Base-by-base conservation (phyloP, 2,113 vertebrate species). In the Brachyistius frenatus region DNA sequence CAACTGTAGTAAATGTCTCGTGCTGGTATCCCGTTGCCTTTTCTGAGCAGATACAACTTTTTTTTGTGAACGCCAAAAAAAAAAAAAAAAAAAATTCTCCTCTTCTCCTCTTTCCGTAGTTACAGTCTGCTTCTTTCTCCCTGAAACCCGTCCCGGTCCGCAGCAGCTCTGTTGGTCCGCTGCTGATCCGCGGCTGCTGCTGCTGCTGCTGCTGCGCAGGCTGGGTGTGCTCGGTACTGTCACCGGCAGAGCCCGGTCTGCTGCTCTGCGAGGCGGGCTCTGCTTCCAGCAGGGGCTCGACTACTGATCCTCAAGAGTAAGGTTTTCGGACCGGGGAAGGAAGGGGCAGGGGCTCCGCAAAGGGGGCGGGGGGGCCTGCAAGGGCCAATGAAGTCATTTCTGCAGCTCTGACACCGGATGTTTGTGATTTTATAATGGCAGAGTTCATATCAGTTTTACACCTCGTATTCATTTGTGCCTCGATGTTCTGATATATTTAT, bases 41-140 rank as follows among this genome's bases (percentile, higher is more conserved):
- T 52, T 15, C 4, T 37, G 14, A 36, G 55, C 50, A 9, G 9
- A 55, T 2, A n/a, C 55, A 89, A 90, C 88, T 90, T 91, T 84
- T 84, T 67, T 32, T 52, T 32, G 41, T 3, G 39, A 30, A 66
- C 35, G 9, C 55, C 44, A 41, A 13, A 35, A 8, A 3, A 4
- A 36, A 14, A 3, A 1, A 44, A 44, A 3, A 44, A 44, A 11
- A 44, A 44, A 44, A 44, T 44, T 15, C 37, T 13, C 2, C 10
- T 60, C 56, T 46, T 47, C 52, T 30, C n/a, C 2, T 44, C 31
- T 7, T 15, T 46, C 23, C 56, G 33, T 16, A 68, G 52, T 71
- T 66, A 10, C 7, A 2, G 14, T 69, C 14, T 3, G 4, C 13
- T 66, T 6, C 32, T 52, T 53, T 33, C 23, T 8, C 13, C 52